Base-by-base conservation (phyloP, 1,140 invertebrate genomes). In the Drosophila truncata region DNA sequence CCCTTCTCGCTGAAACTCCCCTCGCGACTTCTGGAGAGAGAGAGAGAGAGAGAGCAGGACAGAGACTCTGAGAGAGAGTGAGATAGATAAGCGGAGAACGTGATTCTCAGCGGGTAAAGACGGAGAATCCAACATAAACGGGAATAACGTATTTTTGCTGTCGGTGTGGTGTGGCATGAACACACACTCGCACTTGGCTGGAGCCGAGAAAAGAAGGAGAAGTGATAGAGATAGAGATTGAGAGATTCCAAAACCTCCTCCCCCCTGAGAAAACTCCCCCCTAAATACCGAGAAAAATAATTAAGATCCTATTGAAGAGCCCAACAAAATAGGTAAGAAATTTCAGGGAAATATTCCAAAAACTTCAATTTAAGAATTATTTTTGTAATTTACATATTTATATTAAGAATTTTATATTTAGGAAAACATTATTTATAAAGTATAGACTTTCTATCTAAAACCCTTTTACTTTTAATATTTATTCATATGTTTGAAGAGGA, bases 81-180 rank as follows among this genome's bases (percentile, higher is more conserved):
- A n/a, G 41, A 29, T 27, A 46, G 64, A 25, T 52, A 54, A 37
- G 27, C 64, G 67, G 47, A 61, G 81, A 84, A 87, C 75, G 82
- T 82, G 83, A 64, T 65, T 82, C 59, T 82, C 62, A 41, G 66
- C 73, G 78, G 71, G 61, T 70, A 80, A 80, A 80, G 72, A 76
- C 64, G 59, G 61, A 66, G 72, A 55, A 44, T 57, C 70, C 84
- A 84, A 81, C 84, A 90, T 85, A 85, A 90, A 85, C 81, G 84
- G 80, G 70, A 82, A 76, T 88, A 88, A 88, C 85, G 85, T 88
- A 90, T 88, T 88, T 88, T 88, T 90, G 49, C 78, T 90, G 85
- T 85, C 82, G 81, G 74, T 33, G 74, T 90, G 85, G 74, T 90
- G 85, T 85, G 74, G 60, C 81, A 90, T 20, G 23, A 49, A 64